Base-by-base conservation (phyloP, 1,140 invertebrate species). In the Nylanderia fulva region DNA sequence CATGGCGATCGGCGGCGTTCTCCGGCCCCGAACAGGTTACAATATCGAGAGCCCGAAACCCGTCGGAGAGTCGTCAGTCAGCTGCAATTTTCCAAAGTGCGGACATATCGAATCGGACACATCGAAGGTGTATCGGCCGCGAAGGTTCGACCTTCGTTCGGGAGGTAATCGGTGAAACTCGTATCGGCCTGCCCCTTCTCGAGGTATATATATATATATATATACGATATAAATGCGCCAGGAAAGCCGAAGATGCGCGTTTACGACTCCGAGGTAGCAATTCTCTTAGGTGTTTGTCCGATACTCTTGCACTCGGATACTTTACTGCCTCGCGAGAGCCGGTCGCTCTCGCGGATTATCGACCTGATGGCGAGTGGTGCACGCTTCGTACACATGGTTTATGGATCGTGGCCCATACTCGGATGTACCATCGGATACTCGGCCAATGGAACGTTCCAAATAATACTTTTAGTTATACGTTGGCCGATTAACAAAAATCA, bases 381-480 rank as follows among this genome's bases (percentile, higher is more conserved):
- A 92, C 89, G 89, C 85, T 87, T 80, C 90, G 85, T 88, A 80
- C 90, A 85, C 88, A 91, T 88, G 88, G 89, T 93, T 93, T 93
- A 92, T 91, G 91, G 91, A 92, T 91, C 90, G 88, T 92, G 90
- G 90, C 91, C 90, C 89, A 87, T 91, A 89, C 91, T 91, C 92
- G 88, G 88, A 86, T 88, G 63, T 79, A 36, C n/a, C 82, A 36
- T 86, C 89, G 90, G 87, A 93, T 92, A 94, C 93, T 94, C 93
- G 93, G 93, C 93, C 93, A 94, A 91, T 93, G 93, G 93, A 93
- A 93, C 93, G 93, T 93, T 93, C 93, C 92, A 91, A 94, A 93
- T 90, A 90, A 90, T 94, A 93, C 93, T 94, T 93, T 90, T 93
- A 93, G 92, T 91, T 91, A 86, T 90, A 90, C 91, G 88, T 91